Base-by-base conservation (phyloP, 2,888 invertebrate genomes). In the Sussaba pulchella region DNA sequence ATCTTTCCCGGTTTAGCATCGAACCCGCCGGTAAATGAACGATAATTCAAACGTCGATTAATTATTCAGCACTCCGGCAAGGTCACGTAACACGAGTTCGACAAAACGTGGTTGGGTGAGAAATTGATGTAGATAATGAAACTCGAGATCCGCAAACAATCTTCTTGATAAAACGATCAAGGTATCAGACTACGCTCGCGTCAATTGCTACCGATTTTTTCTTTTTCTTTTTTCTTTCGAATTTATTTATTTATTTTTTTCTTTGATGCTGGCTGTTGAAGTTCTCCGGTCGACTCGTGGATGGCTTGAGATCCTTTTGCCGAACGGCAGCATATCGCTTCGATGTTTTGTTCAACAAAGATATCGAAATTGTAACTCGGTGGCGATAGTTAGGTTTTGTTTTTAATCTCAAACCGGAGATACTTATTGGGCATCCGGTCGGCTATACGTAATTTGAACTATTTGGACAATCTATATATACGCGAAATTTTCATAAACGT, bases 111-210 rank as follows among this genome's bases (percentile, higher is more conserved):
- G 6, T 71, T 12, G 36, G n/a, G 50, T 47, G 14, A 43, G 14
- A 52, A 41, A 64, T 57, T 77, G 52, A 26, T 21, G 39, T 47
- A 74, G 54, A 54, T 57, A 41, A n/a, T 36, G 74, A 74, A 74
- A 79, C 14, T 17, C 69, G 69, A 79, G 63, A 79, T 70, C 47
- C 69, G 69, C 57, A 69, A 69, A 70, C 50, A 77, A 64, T n/a
- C 21, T 31, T 3, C 19, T 31, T 31, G 69, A 74, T 64, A 63
- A 64, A 21, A 43, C 26, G 47, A 50, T 10, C 19, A 17, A 21
- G 17, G 67, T 61, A 52, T 72, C 66, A n/a, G 31, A 59, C 41
- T 43, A 43, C 52, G 19, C 52, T 57, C 24, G 59, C 41, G 19
- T 50, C n/a, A 17, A n/a, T n/a, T 36, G 64, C 3, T 1, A 24